These are phyloP conservation scores for Apamea epomidion DNA, from an alignment of 2,888 invertebrate species.

Conservation along the genomic window DNA sequence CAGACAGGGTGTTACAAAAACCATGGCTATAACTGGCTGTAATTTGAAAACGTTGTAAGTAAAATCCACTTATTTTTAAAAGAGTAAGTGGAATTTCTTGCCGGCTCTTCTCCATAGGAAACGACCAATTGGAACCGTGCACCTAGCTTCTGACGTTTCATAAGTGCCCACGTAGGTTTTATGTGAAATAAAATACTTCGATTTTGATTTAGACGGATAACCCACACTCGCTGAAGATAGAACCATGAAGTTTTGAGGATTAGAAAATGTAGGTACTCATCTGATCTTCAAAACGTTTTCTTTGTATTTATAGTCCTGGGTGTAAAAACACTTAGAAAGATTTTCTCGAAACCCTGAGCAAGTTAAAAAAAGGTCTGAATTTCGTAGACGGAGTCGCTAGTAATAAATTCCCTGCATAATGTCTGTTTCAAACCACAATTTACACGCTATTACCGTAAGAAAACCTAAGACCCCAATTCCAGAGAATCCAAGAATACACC, in stretches of 20 bases:
- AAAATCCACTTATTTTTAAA: not conserved
- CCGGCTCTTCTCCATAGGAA: not conserved
- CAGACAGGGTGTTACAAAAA: not conserved
- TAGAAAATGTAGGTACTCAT: not conserved
- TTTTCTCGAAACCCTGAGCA: not conserved
- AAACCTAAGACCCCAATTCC: slow-evolving; percentile 28
- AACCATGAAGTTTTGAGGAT: not conserved
- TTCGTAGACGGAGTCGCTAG: not conserved
- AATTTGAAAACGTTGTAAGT: not conserved
- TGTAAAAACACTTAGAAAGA: not conserved
- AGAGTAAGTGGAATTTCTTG: not conserved
- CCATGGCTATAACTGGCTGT: too few species aligned
- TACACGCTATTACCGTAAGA: slow-evolving; percentile 23
- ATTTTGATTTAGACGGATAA: not conserved
- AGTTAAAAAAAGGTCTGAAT: not conserved
- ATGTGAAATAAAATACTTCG: not conserved
- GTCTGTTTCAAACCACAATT: slow-evolving; percentile 37
- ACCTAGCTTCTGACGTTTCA: not conserved
- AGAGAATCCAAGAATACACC: slow-evolving; percentile 33
- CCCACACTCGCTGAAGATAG: not conserved
- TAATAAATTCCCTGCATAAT: slow-evolving; percentile 24
- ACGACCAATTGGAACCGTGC: not conserved
- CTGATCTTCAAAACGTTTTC: not conserved
- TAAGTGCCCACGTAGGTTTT: too few species aligned
- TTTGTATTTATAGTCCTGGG: not conserved